Evolutionary conservation across 2,797 vertebrate species (phyloP).

Genomic region (Apodemus agrarius): DNA sequence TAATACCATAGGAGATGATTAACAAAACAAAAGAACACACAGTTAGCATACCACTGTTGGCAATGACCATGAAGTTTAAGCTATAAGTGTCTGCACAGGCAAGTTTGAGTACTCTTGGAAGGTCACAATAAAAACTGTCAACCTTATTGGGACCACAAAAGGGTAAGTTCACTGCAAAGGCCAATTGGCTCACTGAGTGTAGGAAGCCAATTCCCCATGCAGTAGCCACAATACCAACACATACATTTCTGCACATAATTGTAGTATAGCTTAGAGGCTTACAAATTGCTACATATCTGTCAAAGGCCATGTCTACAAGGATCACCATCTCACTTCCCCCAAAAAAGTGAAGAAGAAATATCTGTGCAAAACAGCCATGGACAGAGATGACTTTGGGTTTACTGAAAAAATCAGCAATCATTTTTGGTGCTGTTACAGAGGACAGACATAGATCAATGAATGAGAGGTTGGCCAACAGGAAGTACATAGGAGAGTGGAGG

Average conservation of each 20-base stretch:
- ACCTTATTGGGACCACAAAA: conserved; percentile 76
- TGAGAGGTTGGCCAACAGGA: too few relatives aligned
- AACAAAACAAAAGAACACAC: conserved; percentile 71
- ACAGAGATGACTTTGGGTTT: conserved; percentile 78
- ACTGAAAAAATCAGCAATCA: conserved; percentile 76
- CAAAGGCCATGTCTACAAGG: conserved; percentile 81
- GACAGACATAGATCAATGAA: conserved; percentile 76
- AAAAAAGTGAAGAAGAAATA: conserved; percentile 82
- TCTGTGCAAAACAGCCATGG: conserved; percentile 75
- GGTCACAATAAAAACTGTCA: conserved; percentile 75
- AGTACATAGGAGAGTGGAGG: conserved; percentile 77
- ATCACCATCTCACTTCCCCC: conserved; percentile 77
- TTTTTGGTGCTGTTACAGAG: conserved; percentile 80
- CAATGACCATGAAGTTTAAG: conserved; percentile 74
- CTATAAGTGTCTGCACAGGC: conserved; percentile 65
- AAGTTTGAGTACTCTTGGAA: conserved; percentile 70
- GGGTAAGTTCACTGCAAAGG: conserved; percentile 70
- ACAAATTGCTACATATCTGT: conserved; percentile 81
- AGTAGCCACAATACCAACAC: conserved; percentile 37
- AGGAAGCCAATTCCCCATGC: conserved; percentile 74
- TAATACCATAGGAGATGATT: conserved; percentile 59
- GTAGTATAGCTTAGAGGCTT: conserved; percentile 74
- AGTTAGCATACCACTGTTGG: conserved; percentile 69
- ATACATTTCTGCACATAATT: conserved; percentile 68
- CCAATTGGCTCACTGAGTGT: conserved; percentile 76